phyloP scores from a whole-genome alignment of 2,888 invertebrate species.

The Acleris cristana region DNA sequence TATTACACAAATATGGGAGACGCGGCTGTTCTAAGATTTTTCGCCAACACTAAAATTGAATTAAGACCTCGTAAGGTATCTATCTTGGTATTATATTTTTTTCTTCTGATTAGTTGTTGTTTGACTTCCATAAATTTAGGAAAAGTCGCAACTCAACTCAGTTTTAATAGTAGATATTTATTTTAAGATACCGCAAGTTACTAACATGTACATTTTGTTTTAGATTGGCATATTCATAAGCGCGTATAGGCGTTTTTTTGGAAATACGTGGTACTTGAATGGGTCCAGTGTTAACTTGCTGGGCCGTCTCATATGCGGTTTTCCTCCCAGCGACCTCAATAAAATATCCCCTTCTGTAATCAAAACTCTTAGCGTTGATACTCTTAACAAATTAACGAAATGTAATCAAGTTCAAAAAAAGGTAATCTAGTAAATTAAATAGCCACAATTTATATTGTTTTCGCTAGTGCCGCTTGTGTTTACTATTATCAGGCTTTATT shows the following conservation, averaged over 20 bases:
- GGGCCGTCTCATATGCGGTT: constrained; percentile 74
- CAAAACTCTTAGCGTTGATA: constrained; percentile 58
- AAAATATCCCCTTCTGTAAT: constrained; percentile 64
- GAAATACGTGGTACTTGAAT: constrained; percentile 63
- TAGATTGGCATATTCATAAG: constrained; percentile 70
- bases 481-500: no score
- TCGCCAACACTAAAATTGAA: constrained; percentile 56
- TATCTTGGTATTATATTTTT: no score
- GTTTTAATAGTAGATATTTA: not conserved
- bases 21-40: constrained; percentile 65
- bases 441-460: not conserved
- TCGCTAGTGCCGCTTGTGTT: not conserved
- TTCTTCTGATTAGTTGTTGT: no score
- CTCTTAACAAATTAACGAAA: constrained; percentile 59
- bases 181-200: no score
- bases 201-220: not conserved
- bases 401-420: constrained; percentile 64
- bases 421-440: constrained; percentile 47
- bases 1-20: constrained; percentile 76
- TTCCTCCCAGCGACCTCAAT: constrained; percentile 61
- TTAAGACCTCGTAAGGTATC: constrained; percentile 68
- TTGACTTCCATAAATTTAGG: no score
- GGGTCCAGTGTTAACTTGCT: constrained; percentile 65
- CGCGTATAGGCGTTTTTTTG: constrained; percentile 70
- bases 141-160: no score